phyloP scores from a whole-genome alignment of 2,888 invertebrate genomes.

The Tetanocera ferruginea region DNA sequence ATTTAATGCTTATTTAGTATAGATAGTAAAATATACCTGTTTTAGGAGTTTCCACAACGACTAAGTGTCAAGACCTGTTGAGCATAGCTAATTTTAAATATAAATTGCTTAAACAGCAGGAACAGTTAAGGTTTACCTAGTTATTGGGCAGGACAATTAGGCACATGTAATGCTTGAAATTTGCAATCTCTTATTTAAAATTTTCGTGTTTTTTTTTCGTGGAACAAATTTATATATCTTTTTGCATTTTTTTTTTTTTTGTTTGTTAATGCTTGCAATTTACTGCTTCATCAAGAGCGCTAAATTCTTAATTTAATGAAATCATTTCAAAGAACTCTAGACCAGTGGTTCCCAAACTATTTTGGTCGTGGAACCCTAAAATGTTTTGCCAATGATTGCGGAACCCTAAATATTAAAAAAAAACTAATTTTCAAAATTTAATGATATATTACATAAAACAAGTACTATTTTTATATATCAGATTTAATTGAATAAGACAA shows the following conservation, averaged over 20 bases:
- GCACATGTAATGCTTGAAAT: background rate
- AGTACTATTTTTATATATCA: no score
- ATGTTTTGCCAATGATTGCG: no score
- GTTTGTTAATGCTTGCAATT: background rate
- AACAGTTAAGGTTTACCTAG: background rate
- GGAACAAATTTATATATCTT: background rate
- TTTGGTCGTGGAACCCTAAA: no score
- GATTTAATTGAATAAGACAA: no score
- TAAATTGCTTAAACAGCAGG: background rate
- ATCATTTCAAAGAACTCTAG: no score
- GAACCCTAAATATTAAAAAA: no score
- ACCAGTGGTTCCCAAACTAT: no score
- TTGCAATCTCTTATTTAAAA: background rate
- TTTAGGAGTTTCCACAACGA: constrained; percentile 7
- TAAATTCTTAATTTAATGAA: background rate
- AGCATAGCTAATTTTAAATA: constrained; percentile 8
- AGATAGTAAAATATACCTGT: constrained; percentile 7
- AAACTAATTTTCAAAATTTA: no score
- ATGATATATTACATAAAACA: no score
- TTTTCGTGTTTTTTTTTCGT: background rate
- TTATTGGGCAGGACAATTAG: constrained; percentile 8
- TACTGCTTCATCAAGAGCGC: background rate
- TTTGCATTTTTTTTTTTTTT: background rate
- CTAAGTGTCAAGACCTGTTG: background rate
- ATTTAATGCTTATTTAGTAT: background rate